Conservation (phyloP, 2,888 invertebrate genomes). For the Cheilosia impressa region DNA sequence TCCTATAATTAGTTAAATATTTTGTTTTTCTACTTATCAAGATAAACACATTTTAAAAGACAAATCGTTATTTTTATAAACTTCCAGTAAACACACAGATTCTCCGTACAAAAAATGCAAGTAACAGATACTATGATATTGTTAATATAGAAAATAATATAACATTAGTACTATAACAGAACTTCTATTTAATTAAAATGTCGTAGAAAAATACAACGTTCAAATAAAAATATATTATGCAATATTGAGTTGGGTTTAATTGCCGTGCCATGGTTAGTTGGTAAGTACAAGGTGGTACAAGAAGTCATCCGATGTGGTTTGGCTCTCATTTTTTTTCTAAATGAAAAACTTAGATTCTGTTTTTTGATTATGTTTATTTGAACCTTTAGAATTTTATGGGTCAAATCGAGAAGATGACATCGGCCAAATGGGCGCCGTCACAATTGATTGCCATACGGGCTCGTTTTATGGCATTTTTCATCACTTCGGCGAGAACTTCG, state of each 20-base stretch:
- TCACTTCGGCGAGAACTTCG: too few species aligned
- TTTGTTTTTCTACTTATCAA: slow-evolving; percentile 21
- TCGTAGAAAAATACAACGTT: slow-evolving; percentile 74
- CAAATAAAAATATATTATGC: slow-evolving; percentile 74
- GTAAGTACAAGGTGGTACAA: too few species aligned
- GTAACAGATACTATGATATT: slow-evolving; percentile 59
- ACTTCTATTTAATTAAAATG: slow-evolving; percentile 73
- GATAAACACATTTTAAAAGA: slow-evolving; percentile 18
- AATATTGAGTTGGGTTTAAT: background rate
- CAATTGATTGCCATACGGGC: too few species aligned
- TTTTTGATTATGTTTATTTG: too few species aligned
- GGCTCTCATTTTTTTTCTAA: too few species aligned
- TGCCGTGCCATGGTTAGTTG: too few species aligned
- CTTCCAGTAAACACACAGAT: slow-evolving; percentile 43
- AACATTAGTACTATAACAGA: slow-evolving; percentile 64
- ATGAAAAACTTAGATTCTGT: too few species aligned
- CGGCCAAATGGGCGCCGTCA: too few species aligned
- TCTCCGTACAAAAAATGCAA: slow-evolving; percentile 57
- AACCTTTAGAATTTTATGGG: too few species aligned
- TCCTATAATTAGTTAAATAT: slow-evolving; percentile 53
- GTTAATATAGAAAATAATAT: slow-evolving; percentile 68
- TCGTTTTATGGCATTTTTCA: too few species aligned
- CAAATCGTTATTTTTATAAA: slow-evolving; percentile 71
- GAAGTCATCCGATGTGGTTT: too few species aligned
- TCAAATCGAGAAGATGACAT: too few species aligned